These are phyloP conservation scores for Calephelis virginiensis DNA, from an alignment of 1,140 invertebrate genomes.

Conservation along the genomic window DNA sequence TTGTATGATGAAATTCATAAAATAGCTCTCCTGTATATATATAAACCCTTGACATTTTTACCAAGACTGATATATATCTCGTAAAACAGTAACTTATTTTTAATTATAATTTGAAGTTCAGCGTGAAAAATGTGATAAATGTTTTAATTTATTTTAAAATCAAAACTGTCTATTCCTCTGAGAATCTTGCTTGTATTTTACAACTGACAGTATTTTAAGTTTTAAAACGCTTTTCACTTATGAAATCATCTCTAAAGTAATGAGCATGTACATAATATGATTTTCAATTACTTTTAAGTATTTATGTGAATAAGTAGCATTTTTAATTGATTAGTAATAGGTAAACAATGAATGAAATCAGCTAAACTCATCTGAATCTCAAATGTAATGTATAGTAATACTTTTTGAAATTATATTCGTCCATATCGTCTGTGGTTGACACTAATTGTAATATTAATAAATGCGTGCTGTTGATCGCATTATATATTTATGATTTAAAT, in stretches of 20 bases:
- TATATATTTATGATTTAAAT: conserved; percentile 75
- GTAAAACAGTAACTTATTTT: conserved; percentile 3
- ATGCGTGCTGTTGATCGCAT: conserved; percentile 55
- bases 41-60: conserved; percentile 9
- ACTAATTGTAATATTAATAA: conserved; percentile 44
- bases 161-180: conserved; percentile 25
- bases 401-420: conserved; percentile 45
- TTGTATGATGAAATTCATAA: neutral
- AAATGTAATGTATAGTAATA: conserved; percentile 65
- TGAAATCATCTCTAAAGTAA: conserved; percentile 52
- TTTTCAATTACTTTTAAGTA: conserved; percentile 76
- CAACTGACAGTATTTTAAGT: conserved; percentile 51
- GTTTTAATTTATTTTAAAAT: conserved; percentile 45
- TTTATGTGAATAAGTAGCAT: conserved; percentile 41
- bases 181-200: conserved; percentile 47
- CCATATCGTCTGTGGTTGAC: conserved; percentile 48
- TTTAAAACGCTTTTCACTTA: conserved; percentile 46
- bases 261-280: conserved; percentile 66
- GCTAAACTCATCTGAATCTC: conserved; percentile 73
- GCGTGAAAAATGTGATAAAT: conserved; percentile 61
- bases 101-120: conserved; percentile 46
- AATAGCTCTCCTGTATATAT: neutral
- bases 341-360: conserved; percentile 67
- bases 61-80: conserved; percentile 9
- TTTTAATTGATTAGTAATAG: conserved; percentile 69